Base-by-base conservation (phyloP, 2,113 vertebrate genomes). In the Atherinomorus stipes region DNA sequence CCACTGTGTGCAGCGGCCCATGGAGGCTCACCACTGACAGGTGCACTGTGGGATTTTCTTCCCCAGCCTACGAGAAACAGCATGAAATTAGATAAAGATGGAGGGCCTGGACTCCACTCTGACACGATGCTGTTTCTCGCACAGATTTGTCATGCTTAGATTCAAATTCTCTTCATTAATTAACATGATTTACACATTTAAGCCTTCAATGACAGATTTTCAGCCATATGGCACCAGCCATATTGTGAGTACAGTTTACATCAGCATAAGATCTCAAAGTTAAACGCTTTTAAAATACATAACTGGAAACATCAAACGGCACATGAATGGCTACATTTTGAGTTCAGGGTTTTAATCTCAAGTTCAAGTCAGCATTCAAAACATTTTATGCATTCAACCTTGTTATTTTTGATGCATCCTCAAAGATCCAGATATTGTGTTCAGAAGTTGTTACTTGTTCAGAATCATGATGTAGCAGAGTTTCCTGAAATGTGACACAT, bases 21-120 rank as follows among this genome's bases (percentile, higher is more conserved):
- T 97, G 98, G 74, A 99, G 90, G 83, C 96, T 96, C 54, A 96
- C 97, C 71, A 99, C 96, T 1, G 96, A 97, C 82, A 99, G 90
- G 71, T 95, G 95, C 71, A 98, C 95, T 1, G 90, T 94, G 70
- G 98, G 98, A 86, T 99, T 99, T 81, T 97, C 96, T 74, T 94
- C 95, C 4, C 97, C 98, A 16, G 95, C 97, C 98, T 99, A 70
- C 64, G 68, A 16, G 31, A 2, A 45, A 38, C 37, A 65, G 49
- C 42, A 67, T 34, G 64, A 68, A 69, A 85, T 50, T 21, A 56
- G 58, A 83, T 34, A 34, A 59, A 0, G 11, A 15, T 68, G 28
- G 26, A 68, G 23, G 64, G 66, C 42, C 26, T 38, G 13, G 28
- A 23, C 38, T 64, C 31, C 7, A 8, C 11, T 42, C 40, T 42